Evolutionary conservation across 2,888 invertebrate species (phyloP).

Genomic region (Nemotelus pantherinus): DNA sequence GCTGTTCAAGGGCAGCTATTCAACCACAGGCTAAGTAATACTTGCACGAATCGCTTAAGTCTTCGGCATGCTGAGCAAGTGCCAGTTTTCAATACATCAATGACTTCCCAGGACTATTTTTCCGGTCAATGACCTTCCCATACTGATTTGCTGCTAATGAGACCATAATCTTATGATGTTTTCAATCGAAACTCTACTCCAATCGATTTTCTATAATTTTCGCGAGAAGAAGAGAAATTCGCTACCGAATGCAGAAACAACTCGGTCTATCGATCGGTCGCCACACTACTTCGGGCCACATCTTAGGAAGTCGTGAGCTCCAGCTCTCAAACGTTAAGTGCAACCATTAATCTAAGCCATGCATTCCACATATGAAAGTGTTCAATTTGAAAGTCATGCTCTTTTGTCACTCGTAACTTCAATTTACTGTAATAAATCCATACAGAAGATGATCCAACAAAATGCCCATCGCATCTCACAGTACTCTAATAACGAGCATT

Average conservation of each 20-base stretch:
- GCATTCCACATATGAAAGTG: background rate
- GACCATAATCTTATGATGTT: no score
- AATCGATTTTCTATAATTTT: no score
- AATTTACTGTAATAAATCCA: constrained; percentile 1
- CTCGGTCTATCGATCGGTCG: background rate
- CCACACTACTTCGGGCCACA: background rate
- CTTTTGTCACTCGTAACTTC: background rate
- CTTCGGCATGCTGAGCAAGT: background rate
- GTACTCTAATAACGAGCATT: background rate
- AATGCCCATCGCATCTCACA: background rate
- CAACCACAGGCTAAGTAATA: constrained; percentile 18
- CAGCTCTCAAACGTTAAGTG: no score
- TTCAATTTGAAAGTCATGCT: background rate
- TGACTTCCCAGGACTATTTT: background rate
- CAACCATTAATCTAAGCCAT: no score
- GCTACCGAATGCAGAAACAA: no score
- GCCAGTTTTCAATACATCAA: background rate
- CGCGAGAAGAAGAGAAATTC: no score
- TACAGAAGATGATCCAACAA: background rate
- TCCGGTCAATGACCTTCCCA: background rate
- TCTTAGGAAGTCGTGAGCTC: no score
- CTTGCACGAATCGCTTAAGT: constrained; percentile 2
- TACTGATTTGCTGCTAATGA: no score
- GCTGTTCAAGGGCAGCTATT: constrained; percentile 34
- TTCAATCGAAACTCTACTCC: no score